phyloP scores from a whole-genome alignment of 2,797 vertebrate species.

The Macropus fuliginosus region DNA sequence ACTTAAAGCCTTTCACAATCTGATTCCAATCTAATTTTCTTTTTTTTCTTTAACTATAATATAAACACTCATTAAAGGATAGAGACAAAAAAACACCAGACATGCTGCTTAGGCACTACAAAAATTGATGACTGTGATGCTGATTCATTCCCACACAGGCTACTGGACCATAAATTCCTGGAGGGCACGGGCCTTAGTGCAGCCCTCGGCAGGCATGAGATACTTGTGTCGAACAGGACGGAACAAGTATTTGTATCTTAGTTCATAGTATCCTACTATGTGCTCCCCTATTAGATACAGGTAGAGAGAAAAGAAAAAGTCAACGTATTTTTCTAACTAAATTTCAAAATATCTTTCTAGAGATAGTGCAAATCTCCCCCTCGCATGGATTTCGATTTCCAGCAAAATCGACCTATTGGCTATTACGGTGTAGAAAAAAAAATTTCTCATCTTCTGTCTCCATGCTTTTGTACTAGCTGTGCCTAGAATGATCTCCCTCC shows the following conservation, averaged over 20 bases:
- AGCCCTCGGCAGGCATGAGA: background rate
- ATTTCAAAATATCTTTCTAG: too few relatives aligned
- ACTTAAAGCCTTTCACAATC: background rate
- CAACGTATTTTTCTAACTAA: background rate
- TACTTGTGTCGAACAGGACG: background rate
- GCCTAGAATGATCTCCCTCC: background rate
- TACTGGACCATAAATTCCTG: background rate
- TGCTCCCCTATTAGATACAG: background rate
- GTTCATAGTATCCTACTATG: background rate
- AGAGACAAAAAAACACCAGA: background rate
- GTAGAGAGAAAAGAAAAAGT: background rate
- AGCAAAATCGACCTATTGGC: background rate
- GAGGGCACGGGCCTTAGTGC: background rate
- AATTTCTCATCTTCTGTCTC: background rate
- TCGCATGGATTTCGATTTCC: background rate
- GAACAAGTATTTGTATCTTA: background rate
- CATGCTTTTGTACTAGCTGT: background rate
- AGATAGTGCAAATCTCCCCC: background rate
- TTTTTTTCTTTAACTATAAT: background rate
- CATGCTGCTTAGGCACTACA: background rate
- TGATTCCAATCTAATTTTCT: background rate
- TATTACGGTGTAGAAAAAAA: background rate
- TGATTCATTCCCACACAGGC: background rate
- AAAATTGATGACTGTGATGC: background rate
- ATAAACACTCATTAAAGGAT: background rate